phyloP scores from a whole-genome alignment of 2,888 invertebrate genomes.

The Eupithecia tripunctaria region DNA sequence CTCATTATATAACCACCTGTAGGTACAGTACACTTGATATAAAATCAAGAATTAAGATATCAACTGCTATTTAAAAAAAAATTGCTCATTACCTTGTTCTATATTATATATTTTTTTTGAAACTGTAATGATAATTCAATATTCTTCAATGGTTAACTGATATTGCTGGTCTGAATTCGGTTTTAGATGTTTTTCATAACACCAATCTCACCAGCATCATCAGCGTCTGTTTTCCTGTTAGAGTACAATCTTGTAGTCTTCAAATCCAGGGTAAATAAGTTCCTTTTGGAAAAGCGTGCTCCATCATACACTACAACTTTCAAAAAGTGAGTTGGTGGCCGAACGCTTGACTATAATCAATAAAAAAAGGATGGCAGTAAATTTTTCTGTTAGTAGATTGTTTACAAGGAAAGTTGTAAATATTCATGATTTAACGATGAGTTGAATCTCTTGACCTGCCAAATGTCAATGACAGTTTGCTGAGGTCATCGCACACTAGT shows the following conservation, averaged over 20 bases:
- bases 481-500: constrained; percentile 35
- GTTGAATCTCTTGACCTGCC: constrained; percentile 31
- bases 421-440: neutral
- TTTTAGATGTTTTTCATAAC: neutral
- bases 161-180: neutral
- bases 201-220: too few relatives aligned
- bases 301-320: too few relatives aligned
- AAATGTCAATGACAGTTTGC: constrained; percentile 40
- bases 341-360: neutral
- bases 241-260: too few relatives aligned
- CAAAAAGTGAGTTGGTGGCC: too few relatives aligned
- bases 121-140: too few relatives aligned
- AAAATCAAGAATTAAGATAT: too few relatives aligned
- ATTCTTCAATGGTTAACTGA: neutral
- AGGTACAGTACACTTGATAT: neutral
- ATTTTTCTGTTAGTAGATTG: neutral
- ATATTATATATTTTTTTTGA: too few relatives aligned
- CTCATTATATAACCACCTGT: constrained; percentile 8
- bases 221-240: too few relatives aligned
- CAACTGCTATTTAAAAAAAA: too few relatives aligned
- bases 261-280: too few relatives aligned
- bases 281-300: too few relatives aligned
- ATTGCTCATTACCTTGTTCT: too few relatives aligned
- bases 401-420: constrained; percentile 26
- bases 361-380: neutral